Evolutionary conservation across 2,888 invertebrate species (phyloP), one percentile per base, ranked within the genome.

Genomic region (Melolontha melolontha): DNA sequence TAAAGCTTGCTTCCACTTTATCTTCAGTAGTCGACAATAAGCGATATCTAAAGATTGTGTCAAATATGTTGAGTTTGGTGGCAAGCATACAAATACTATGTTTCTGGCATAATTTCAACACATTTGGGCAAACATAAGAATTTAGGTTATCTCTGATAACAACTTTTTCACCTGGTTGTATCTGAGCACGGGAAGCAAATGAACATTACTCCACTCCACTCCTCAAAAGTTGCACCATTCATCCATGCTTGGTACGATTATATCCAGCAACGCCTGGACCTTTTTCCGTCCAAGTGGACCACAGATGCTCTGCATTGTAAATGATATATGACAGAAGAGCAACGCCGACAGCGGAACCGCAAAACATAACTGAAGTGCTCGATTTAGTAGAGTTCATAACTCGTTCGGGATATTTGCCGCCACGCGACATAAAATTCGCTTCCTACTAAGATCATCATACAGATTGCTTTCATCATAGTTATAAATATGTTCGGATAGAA

Each of bases 21-120:
- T n/a, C n/a, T n/a, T n/a, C n/a, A n/a, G n/a, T n/a, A n/a, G n/a
- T n/a, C n/a, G n/a, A n/a, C n/a, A n/a, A n/a, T n/a, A n/a, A n/a
- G n/a, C n/a, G n/a, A n/a, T n/a, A n/a, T n/a, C n/a, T n/a, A n/a
- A n/a, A n/a, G n/a, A n/a, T n/a, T 78, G 77, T 17, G 67, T 63
- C 27, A 76, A 34, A 59, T 77, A 74, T 7, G 75, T 76, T 1
- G 70, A 63, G 62, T 78, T 76, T 16, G 69, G 57, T 41, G 75
- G 75, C n/a, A 77, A 6, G 5, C 5, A 4, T 29, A 78, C 64
- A 66, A 79, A 78, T 12, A 44, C 50, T 69, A 62, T 78, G 71
- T 40, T 76, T 68, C 70, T 75, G 64, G 66, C 79, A 81, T n/a
- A 51, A 12, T 54, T 75, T 34, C 2, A 80, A 41, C 59, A 79